These are phyloP conservation scores for Xanthorhoe designata DNA, from an alignment of 2,888 invertebrate genomes.

Conservation along the genomic window DNA sequence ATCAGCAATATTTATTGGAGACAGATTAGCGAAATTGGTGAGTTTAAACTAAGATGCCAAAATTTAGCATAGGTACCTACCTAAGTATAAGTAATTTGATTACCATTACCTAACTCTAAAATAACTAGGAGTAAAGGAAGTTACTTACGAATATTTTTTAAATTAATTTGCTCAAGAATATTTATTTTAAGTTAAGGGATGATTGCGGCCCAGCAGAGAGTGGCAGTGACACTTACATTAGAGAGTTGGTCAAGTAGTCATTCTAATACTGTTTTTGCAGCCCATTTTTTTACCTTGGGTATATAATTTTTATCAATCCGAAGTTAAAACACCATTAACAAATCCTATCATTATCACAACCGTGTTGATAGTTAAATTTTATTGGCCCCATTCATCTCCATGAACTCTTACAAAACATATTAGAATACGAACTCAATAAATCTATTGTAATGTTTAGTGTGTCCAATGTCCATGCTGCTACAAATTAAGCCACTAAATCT, in stretches of 20 bases:
- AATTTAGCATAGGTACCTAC: no score
- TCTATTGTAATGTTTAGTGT: not conserved
- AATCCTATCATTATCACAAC: not conserved
- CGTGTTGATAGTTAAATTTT: not conserved
- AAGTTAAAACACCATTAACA: not conserved
- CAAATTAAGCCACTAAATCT: slow-evolving; percentile 7
- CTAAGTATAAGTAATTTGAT: no score
- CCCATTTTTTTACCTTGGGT: no score
- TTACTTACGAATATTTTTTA: no score
- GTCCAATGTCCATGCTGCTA: not conserved
- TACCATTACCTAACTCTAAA: no score
- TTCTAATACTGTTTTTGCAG: no score
- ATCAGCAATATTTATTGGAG: slow-evolving; percentile 83
- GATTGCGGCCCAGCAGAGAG: no score
- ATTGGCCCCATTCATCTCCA: not conserved
- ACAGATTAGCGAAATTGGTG: slow-evolving; percentile 77
- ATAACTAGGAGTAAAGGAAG: no score
- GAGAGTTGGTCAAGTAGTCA: no score
- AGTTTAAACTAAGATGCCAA: not conserved
- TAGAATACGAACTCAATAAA: not conserved
- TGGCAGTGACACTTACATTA: no score
- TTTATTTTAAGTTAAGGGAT: no score
- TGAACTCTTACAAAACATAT: not conserved
- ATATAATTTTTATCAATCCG: not conserved
- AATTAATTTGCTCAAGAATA: no score